A percentile compares a stretch with the other conserved stretches of the same genome.
These are phyloP conservation scores for Pipistrellus nathusii DNA, from an alignment of 2,797 vertebrate species.

Conservation along the genomic window DNA sequence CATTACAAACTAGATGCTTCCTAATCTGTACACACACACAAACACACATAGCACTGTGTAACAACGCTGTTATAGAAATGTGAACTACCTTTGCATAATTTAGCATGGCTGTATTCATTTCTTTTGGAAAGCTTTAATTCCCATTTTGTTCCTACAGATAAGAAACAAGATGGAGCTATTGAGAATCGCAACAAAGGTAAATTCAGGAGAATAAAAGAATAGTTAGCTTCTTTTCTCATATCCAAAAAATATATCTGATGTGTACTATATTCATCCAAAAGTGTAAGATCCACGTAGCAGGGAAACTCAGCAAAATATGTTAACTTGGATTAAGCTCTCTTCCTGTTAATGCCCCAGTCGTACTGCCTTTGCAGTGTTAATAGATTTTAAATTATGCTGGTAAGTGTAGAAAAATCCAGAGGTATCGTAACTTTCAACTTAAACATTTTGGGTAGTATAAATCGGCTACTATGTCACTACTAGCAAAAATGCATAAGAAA, in stretches of 20 bases:
- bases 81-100: constrained; percentile 76
- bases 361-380: neutral
- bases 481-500: constrained; percentile 35
- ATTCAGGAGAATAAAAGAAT: constrained; percentile 56
- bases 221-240: constrained; percentile 54
- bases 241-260: constrained; percentile 43
- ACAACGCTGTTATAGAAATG: constrained; percentile 69
- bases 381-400: constrained; percentile 40
- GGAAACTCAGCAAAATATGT: neutral
- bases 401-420: constrained; percentile 1
- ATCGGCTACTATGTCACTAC: neutral
- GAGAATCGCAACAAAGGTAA: constrained; percentile 99
- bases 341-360: neutral
- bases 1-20: neutral
- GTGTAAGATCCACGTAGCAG: neutral
- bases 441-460: neutral
- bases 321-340: constrained; percentile 35
- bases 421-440: neutral
- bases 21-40: neutral
- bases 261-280: constrained; percentile 37
- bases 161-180: constrained; percentile 97
- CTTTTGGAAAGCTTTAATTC: constrained; percentile 80
- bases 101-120: constrained; percentile 71
- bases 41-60: constrained; percentile 7
- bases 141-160: constrained; percentile 89